Conservation (phyloP, 2,797 vertebrate species). For the Pelochelys cantorii region DNA sequence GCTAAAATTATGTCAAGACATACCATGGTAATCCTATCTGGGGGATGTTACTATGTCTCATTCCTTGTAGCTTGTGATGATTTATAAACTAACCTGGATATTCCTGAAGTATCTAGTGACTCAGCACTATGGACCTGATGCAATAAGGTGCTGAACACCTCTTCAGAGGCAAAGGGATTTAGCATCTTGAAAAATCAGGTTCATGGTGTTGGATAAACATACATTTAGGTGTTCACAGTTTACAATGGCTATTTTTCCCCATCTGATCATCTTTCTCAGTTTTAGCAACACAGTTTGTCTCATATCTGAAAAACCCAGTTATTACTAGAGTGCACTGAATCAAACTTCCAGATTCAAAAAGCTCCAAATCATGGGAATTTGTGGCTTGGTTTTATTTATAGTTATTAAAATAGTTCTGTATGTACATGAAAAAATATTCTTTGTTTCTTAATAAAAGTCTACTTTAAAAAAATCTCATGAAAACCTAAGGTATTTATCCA, state of each 20-base stretch:
- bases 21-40: not conserved
- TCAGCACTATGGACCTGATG: not conserved
- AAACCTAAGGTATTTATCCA: not conserved
- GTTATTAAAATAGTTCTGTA: not conserved
- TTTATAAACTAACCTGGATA: not conserved
- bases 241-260: not conserved
- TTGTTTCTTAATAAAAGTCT: not conserved
- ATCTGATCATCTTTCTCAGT: not conserved
- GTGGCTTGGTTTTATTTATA: not conserved
- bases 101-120: not conserved
- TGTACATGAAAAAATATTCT: not conserved
- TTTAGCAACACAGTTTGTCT: not conserved
- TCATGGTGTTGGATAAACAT: not conserved
- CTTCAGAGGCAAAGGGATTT: not conserved
- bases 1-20: not conserved
- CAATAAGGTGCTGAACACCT: not conserved
- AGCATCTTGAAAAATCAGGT: not conserved
- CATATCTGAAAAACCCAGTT: not conserved
- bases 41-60: not conserved
- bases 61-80: not conserved
- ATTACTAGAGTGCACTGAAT: not conserved
- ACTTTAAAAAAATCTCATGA: not conserved
- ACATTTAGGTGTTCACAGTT: slow-evolving; percentile 8
- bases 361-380: not conserved
- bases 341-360: fast-evolving